Percentiles rank a stretch among this genome's conserved stretches.
Evolutionary conservation across 1,140 invertebrate species (phyloP).

Genomic region (Phocides pigmalion): DNA sequence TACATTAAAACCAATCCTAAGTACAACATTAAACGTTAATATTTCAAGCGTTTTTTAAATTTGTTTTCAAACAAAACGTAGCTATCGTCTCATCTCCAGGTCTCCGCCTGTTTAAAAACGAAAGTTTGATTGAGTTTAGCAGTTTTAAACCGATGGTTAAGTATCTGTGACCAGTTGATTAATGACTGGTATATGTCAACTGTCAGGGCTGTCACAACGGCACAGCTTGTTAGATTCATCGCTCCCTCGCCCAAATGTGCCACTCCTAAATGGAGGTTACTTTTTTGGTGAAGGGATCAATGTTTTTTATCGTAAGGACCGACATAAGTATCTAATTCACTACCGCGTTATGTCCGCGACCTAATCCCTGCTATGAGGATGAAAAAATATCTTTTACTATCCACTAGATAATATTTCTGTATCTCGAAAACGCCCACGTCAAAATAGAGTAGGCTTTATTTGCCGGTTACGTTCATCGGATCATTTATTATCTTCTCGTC

Average conservation of each 20-base stretch:
- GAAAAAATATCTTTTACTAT: constrained; percentile 30
- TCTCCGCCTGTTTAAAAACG: constrained; percentile 24
- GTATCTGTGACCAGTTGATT: constrained; percentile 70
- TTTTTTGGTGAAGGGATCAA: constrained; percentile 66
- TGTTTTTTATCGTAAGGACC: constrained; percentile 58
- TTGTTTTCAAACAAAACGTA: neutral
- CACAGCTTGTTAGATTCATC: constrained; percentile 73
- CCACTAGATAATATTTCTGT: constrained; percentile 26
- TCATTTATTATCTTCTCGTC: constrained; percentile 47
- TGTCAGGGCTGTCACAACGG: constrained; percentile 78
- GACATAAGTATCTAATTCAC: constrained; percentile 59
- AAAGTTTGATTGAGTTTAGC: constrained; percentile 50
- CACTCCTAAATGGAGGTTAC: constrained; percentile 65
- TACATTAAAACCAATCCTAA: too few relatives aligned
- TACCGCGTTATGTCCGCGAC: constrained; percentile 47
- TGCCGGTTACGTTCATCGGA: constrained; percentile 37
- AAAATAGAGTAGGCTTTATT: constrained; percentile 39
- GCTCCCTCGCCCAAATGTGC: constrained; percentile 60
- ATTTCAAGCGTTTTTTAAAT: too few relatives aligned
- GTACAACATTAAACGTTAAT: too few relatives aligned
- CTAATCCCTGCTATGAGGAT: constrained; percentile 41
- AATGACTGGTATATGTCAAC: constrained; percentile 78
- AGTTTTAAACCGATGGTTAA: constrained; percentile 46
- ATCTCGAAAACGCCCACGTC: constrained; percentile 30
- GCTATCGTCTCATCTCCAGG: constrained; percentile 8